phyloP scores from a whole-genome alignment of 2,888 invertebrate species.

The Drosophila tripunctata region DNA sequence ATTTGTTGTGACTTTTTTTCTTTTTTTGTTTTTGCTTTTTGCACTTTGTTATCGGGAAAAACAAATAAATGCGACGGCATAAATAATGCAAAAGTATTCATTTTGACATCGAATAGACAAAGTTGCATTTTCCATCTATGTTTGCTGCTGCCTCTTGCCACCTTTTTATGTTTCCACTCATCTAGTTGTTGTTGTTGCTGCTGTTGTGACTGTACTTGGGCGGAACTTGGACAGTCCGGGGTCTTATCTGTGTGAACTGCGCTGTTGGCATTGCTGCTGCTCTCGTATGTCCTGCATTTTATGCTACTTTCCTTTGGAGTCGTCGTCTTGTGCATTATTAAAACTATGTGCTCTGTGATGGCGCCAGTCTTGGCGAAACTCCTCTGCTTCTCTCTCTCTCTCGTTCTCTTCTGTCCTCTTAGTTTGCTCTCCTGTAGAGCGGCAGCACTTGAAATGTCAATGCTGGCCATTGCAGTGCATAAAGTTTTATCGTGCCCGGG shows the following conservation, averaged over 20 bases:
- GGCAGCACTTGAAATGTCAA: slow-evolving; percentile 79
- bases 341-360: slow-evolving; percentile 71
- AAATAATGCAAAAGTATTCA: slow-evolving; percentile 80
- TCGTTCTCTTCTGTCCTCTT: background rate
- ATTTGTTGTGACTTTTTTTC: background rate
- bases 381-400: slow-evolving; percentile 8
- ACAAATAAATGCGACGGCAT: slow-evolving; percentile 74
- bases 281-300: slow-evolving; percentile 81
- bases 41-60: slow-evolving; percentile 64
- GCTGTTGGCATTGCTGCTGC: slow-evolving; percentile 31
- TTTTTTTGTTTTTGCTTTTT: slow-evolving; percentile 18
- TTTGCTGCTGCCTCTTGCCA: slow-evolving; percentile 23
- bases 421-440: background rate
- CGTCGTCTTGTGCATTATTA: slow-evolving; percentile 80
- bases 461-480: slow-evolving; percentile 74
- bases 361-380: slow-evolving; percentile 60
- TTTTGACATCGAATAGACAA: slow-evolving; percentile 80
- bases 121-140: slow-evolving; percentile 67
- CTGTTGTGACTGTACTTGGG: slow-evolving; percentile 44
- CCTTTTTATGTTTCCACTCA: slow-evolving; percentile 25
- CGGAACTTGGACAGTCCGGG: slow-evolving; percentile 60
- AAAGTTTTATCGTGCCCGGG: slow-evolving; percentile 75
- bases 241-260: slow-evolving; percentile 48
- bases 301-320: slow-evolving; percentile 65
- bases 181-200: slow-evolving; percentile 2